Evolutionary conservation across 2,113 vertebrate species (phyloP), one percentile per base, ranked within the genome.

Genomic region (Chloebia gouldiae): DNA sequence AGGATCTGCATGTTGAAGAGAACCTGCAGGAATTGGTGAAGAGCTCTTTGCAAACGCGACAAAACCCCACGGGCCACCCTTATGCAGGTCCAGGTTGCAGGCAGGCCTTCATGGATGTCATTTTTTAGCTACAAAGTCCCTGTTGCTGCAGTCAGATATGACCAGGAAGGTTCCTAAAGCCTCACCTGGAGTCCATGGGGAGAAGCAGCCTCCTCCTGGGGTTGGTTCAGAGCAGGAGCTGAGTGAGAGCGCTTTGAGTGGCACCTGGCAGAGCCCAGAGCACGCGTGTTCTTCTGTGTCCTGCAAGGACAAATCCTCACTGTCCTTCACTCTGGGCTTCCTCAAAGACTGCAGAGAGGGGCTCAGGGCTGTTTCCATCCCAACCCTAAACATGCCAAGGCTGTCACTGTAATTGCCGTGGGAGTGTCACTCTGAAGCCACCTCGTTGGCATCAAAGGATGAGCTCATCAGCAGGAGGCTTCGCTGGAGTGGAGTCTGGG

Each of bases 121-220:
- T 19, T 56, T 83, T 68, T 42, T 7, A 27, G 18, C 15, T 39
- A 50, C 6, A 17, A 25, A 83, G 11, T 23, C 44, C 10, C 44
- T 51, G 13, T 1, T 90, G 39, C 25, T 86, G 40, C 39, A 73
- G 28, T 12, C 53, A 69, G 71, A 37, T 9, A 37, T n/a, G 40
- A 21, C 10, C 45, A 75, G 30, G 49, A 54, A 30, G 15, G 19
- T 66, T 84, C 33, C 49, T n/a, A 86, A 73, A 91, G 33, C n/a
- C 35, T 81, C 57, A 35, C 13, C 49, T 47, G 37, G 28, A 50
- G 8, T 21, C 11, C 0, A 0, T 0, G 0, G 28, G 8, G 20
- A 81, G 37, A 23, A 73, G 21, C 5, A 54, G 24, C 3, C 12
- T 78, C 45, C 22, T 61, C 10, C 31, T 44, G 13, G n/a, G 11